Evolutionary conservation across 35 echinoderm and acorn worm genomes (phyloP).

Genomic region (Heliocidaris tuberculata): DNA sequence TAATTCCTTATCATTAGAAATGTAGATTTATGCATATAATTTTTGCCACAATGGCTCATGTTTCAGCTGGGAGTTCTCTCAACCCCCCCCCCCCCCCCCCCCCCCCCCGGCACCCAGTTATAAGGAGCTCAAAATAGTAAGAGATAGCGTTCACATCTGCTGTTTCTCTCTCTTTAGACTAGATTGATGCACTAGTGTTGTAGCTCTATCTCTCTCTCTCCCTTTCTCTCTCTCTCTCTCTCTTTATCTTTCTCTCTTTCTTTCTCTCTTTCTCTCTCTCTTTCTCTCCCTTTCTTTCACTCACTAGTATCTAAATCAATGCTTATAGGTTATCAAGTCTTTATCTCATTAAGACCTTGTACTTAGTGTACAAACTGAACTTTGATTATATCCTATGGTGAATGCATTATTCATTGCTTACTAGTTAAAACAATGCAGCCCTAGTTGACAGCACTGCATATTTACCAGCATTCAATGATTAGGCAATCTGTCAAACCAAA

Average conservation of each 20-base stretch:
- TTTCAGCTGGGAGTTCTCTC: too few relatives aligned
- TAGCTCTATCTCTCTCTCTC: too few relatives aligned
- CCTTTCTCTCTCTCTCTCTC: neutral
- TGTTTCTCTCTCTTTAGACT: too few relatives aligned
- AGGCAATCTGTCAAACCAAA: neutral
- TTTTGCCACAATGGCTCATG: too few relatives aligned
- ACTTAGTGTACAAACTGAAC: neutral
- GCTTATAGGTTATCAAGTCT: neutral
- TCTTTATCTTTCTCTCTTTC: neutral
- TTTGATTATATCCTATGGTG: neutral
- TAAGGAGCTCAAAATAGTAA: too few relatives aligned
- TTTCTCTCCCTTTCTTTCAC: neutral
- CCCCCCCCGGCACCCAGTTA: too few relatives aligned
- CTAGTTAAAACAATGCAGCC: neutral
- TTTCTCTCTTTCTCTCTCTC: neutral
- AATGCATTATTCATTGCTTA: neutral
- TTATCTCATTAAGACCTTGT: conserved; percentile 9
- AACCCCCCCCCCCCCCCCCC: too few relatives aligned
- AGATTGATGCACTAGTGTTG: too few relatives aligned
- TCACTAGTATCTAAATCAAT: neutral
- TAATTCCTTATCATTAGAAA: too few relatives aligned
- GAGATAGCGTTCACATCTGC: too few relatives aligned
- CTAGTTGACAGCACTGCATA: neutral
- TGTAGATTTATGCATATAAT: too few relatives aligned
- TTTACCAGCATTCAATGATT: neutral